Evolutionary conservation across 2,797 vertebrate genomes (phyloP), one percentile per base, ranked within the genome.

Genomic region (Thalassophryne amazonica): DNA sequence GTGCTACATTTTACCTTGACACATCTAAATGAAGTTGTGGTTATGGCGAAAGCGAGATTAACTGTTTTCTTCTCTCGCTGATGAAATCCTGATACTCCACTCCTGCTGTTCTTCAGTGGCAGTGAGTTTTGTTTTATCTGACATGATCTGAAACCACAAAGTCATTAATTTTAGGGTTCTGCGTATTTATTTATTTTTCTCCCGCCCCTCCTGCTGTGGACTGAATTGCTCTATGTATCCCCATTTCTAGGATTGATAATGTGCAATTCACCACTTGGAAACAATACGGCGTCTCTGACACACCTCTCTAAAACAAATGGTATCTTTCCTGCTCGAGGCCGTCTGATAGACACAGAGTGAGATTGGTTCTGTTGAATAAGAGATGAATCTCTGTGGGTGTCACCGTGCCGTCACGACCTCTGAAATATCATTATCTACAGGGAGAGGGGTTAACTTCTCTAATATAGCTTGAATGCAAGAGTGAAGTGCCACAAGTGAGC

Each of bases 351-450:
- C 81, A 85, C 61, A 71, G 65, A 76, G 52, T 60, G 74, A 86
- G 86, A 89, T 87, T 86, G 86, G 78, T 84, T 89, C 66, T 83
- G 85, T 76, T 84, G 81, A 88, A 89, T 86, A 87, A 88, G 83
- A 84, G 73, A 89, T 87, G 75, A 84, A 85, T 87, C 80, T 86
- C 68, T 64, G 71, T 45, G 53, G 63, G 58, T 86, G 83, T 84
- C 81, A 80, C 81, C 42, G 35, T 55, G 60, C 61, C 2, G 64
- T 71, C 70, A 58, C 54, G 59, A 81, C 79, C 86, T 80, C 72
- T 83, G 78, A 87, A 88, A 88, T 83, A 86, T 88, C 80, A 86
- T 86, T 87, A 88, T 88, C 88, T 87, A 69, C 78, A 81, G 68
- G 73, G 76, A 78, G 53, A 53, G 62, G 80, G 85, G 84, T 86